These are phyloP conservation scores for Drosophila paulistorum DNA, from an alignment of 1,140 invertebrate genomes.

Conservation along the genomic window DNA sequence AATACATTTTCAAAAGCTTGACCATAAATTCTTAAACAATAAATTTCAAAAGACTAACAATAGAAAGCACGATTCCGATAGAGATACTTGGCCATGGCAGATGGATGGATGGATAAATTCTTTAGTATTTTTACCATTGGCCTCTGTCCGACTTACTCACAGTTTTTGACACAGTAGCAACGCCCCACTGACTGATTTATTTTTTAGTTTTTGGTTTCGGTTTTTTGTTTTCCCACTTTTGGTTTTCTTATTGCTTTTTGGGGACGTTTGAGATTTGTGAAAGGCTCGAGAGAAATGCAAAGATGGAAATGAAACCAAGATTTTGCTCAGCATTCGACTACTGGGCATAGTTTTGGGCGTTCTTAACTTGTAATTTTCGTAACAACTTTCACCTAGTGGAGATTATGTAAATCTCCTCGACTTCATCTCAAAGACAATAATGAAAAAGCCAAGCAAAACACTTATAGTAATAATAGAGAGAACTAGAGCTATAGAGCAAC, in stretches of 20 bases:
- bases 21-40: conserved; percentile 52
- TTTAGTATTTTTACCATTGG: conserved; percentile 63
- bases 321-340: conserved; percentile 46
- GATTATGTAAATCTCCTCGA: conserved; percentile 68
- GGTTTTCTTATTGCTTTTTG: conserved; percentile 17
- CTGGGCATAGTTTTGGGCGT: conserved; percentile 66
- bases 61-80: conserved; percentile 28
- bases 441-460: conserved; percentile 21
- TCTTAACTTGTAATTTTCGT: conserved; percentile 72
- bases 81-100: conserved; percentile 24
- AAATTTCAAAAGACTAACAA: conserved; percentile 50
- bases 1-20: conserved; percentile 24
- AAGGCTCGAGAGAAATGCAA: conserved; percentile 39
- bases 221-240: conserved; percentile 28
- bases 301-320: conserved; percentile 4
- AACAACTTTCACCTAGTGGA: conserved; percentile 64
- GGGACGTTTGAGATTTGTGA: conserved; percentile 68
- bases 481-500: conserved; percentile 28
- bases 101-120: conserved; percentile 33
- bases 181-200: conserved; percentile 76
- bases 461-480: conserved; percentile 40
- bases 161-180: conserved; percentile 67
- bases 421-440: conserved; percentile 19
- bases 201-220: conserved; percentile 31
- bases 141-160: conserved; percentile 29